These are phyloP conservation scores for Lateolabrax maculatus DNA, from an alignment of 2,797 vertebrate genomes.

Conservation along the genomic window DNA sequence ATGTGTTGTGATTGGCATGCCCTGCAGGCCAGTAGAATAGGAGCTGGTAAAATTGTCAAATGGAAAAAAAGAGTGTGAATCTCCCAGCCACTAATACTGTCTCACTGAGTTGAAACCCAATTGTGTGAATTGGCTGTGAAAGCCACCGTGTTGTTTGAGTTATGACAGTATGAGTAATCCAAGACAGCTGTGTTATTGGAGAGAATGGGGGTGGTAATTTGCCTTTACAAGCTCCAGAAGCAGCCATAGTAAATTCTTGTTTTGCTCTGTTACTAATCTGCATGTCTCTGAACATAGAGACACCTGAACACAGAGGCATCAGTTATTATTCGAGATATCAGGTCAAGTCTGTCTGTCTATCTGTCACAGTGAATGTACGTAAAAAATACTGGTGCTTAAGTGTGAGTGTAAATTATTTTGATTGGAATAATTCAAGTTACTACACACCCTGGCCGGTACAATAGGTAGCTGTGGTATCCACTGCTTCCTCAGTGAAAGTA, in stretches of 20 bases:
- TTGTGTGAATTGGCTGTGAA: slow-evolving; percentile 33
- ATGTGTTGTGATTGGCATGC: slow-evolving; percentile 20
- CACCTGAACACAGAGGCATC: neutral
- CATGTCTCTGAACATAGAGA: neutral
- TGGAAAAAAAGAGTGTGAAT: slow-evolving; percentile 3
- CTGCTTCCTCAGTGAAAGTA: neutral
- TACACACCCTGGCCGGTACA: neutral
- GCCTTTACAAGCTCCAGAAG: neutral
- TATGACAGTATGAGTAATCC: slow-evolving; percentile 1
- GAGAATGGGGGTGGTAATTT: slow-evolving; percentile 20
- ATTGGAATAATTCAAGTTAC: neutral
- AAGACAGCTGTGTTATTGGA: slow-evolving; percentile 15
- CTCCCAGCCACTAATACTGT: neutral
- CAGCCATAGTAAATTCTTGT: neutral
- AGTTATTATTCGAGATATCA: neutral
- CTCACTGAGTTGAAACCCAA: slow-evolving; percentile 10
- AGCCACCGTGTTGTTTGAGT: neutral
- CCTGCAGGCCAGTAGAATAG: neutral
- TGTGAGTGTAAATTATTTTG: neutral
- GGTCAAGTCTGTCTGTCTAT: neutral
- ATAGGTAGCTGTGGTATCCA: too few relatives aligned
- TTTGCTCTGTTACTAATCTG: slow-evolving; percentile 7
- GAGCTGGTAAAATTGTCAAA: slow-evolving; percentile 8
- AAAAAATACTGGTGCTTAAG: neutral
- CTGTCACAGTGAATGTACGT: neutral